A percentile compares a stretch with the other conserved stretches of the same genome.
phyloP scores from a whole-genome alignment of 1,140 invertebrate genomes.

The Ephestia elutella region DNA sequence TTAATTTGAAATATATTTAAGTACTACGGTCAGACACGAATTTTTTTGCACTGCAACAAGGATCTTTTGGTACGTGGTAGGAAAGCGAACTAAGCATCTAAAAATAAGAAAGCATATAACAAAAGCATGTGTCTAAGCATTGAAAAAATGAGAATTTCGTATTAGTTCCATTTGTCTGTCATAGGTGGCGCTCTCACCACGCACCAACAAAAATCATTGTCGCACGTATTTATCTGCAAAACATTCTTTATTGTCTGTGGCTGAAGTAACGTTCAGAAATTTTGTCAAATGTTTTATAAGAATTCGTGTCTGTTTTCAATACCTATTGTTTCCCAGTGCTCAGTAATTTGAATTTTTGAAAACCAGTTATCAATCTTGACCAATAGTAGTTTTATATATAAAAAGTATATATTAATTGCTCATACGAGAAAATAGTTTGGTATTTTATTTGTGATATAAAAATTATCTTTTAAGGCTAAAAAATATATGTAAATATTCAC shows the following conservation, averaged over 20 bases:
- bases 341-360: slow-evolving; percentile 10
- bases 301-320: slow-evolving; percentile 5
- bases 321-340: slow-evolving; percentile 1
- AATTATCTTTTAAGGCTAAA: slow-evolving; percentile 39
- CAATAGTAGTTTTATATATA: slow-evolving; percentile 58
- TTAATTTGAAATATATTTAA: slow-evolving; percentile 7
- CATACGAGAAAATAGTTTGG: slow-evolving; percentile 56
- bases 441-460: slow-evolving; percentile 68
- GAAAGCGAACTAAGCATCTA: too few relatives aligned
- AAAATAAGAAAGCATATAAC: too few relatives aligned
- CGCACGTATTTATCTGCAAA: too few relatives aligned
- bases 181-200: too few relatives aligned
- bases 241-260: too few relatives aligned
- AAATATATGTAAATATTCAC: slow-evolving; percentile 51
- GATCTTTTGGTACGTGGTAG: too few relatives aligned
- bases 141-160: too few relatives aligned
- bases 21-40: neutral
- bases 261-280: neutral
- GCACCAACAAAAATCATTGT: too few relatives aligned
- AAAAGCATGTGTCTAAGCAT: too few relatives aligned
- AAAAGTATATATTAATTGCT: slow-evolving; percentile 48
- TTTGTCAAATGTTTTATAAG: neutral
- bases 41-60: too few relatives aligned
- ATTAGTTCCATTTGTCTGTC: too few relatives aligned
- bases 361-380: slow-evolving; percentile 43